Evolutionary conservation across 2,113 vertebrate species (phyloP).

Genomic region (Catharus minimus): DNA sequence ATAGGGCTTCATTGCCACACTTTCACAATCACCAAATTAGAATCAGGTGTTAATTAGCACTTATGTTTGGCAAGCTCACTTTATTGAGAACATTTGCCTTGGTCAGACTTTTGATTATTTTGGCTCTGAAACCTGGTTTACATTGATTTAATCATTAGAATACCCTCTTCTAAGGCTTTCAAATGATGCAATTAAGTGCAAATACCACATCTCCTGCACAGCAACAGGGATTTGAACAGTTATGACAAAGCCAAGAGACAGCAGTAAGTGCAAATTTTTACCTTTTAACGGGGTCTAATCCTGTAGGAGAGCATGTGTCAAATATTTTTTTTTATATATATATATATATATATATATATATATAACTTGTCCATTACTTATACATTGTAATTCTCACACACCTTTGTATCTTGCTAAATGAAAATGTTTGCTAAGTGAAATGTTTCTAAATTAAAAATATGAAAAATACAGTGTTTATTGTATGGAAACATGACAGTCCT

Average conservation of each 20-base stretch:
- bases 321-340: not conserved
- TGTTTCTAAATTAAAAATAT: not conserved
- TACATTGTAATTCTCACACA: not conserved
- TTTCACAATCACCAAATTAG: conserved; percentile 58
- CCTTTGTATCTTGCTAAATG: not conserved
- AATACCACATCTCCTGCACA: conserved; percentile 42
- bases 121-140: conserved; percentile 61
- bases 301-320: not conserved
- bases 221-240: not conserved
- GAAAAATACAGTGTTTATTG: not conserved
- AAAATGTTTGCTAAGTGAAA: not conserved
- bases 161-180: conserved; percentile 49
- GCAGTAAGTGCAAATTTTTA: not conserved
- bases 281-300: not conserved
- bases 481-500: not conserved
- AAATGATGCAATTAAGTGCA: conserved; percentile 55
- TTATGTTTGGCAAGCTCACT: conserved; percentile 44
- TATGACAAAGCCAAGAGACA: not conserved
- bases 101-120: conserved; percentile 62
- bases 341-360: not conserved
- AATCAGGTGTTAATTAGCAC: conserved; percentile 70
- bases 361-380: not conserved
- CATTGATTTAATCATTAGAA: conserved; percentile 62
- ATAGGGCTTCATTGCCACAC: conserved; percentile 10
- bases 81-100: conserved; percentile 61